These are phyloP conservation scores for Melolontha melolontha DNA, from an alignment of 2,888 invertebrate genomes.

Conservation along the genomic window DNA sequence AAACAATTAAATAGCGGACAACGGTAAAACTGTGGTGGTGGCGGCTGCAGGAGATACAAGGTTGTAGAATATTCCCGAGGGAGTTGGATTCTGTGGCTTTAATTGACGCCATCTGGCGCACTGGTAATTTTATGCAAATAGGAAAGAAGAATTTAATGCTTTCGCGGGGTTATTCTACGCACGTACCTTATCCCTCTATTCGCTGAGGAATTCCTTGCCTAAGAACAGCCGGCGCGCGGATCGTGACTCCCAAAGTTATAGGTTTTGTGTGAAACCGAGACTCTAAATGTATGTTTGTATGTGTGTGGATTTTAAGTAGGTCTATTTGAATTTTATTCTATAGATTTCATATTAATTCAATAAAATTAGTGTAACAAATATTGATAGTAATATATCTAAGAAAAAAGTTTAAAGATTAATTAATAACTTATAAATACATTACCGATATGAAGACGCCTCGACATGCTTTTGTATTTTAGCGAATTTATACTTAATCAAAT, in stretches of 20 bases:
- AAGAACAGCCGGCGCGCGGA: slow-evolving; percentile 61
- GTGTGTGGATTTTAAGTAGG: background rate
- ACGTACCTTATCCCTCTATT: slow-evolving; percentile 55
- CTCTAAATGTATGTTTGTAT: slow-evolving; percentile 9
- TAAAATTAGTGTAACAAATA: background rate
- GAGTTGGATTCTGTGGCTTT: slow-evolving; percentile 37
- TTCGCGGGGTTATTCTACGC: slow-evolving; percentile 57
- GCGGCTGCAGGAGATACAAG: slow-evolving; percentile 17
- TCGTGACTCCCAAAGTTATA: slow-evolving; percentile 59
- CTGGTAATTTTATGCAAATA: slow-evolving; percentile 55
- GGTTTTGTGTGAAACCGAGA: slow-evolving; percentile 45
- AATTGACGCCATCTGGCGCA: slow-evolving; percentile 51
- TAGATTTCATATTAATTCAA: background rate
- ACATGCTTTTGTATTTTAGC: no score
- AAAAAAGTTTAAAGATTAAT: no score
- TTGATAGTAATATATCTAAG: no score
- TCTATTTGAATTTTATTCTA: background rate
- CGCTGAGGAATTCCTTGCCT: slow-evolving; percentile 49
- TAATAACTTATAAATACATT: no score
- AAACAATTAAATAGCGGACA: slow-evolving; percentile 34
- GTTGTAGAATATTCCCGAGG: slow-evolving; percentile 13
- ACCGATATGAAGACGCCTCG: no score
- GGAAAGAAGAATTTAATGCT: slow-evolving; percentile 50
- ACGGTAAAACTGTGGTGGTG: background rate
- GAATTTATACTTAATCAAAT: no score